Percentiles rank a stretch among this genome's conserved stretches.
Evolutionary conservation across 2,797 vertebrate species (phyloP).

Genomic region (Kryptolebias ocellatus): DNA sequence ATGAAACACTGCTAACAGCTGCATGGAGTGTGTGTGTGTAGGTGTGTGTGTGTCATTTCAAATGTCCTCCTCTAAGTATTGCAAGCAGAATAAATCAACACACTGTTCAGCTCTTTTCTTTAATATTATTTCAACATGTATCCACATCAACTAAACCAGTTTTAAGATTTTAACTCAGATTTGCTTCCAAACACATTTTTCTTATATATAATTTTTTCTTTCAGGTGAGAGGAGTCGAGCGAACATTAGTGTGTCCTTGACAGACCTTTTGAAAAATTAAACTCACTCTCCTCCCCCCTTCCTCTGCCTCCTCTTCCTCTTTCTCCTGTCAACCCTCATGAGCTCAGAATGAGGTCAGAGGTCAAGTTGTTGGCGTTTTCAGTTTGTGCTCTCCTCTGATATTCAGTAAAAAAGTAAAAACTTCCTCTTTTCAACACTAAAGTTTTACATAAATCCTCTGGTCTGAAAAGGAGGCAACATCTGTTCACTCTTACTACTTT

Average conservation of each 20-base stretch:
- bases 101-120: constrained; percentile 5
- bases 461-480: too few relatives aligned
- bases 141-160: too few relatives aligned
- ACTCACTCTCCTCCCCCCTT: constrained; percentile 24
- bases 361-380: constrained; percentile 47
- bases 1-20: constrained; percentile 75
- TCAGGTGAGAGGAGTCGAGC: constrained; percentile 52
- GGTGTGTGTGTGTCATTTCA: constrained; percentile 23
- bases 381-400: constrained; percentile 24
- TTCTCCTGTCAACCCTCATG: constrained; percentile 40
- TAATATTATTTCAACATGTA: constrained; percentile 15
- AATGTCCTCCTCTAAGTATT: constrained; percentile 12
- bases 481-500: too few relatives aligned
- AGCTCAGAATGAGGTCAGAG: constrained; percentile 47
- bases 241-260: constrained; percentile 64
- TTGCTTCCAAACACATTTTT: too few relatives aligned
- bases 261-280: constrained; percentile 76
- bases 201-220: not conserved
- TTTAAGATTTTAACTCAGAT: too few relatives aligned
- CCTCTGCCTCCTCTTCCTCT: constrained; percentile 18
- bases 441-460: too few relatives aligned
- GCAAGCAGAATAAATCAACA: constrained; percentile 41
- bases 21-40: constrained; percentile 27
- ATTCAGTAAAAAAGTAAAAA: constrained; percentile 2
- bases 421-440: too few relatives aligned